Conservation (phyloP, 2,888 invertebrate species). For the Strigamia transsilvanica region DNA sequence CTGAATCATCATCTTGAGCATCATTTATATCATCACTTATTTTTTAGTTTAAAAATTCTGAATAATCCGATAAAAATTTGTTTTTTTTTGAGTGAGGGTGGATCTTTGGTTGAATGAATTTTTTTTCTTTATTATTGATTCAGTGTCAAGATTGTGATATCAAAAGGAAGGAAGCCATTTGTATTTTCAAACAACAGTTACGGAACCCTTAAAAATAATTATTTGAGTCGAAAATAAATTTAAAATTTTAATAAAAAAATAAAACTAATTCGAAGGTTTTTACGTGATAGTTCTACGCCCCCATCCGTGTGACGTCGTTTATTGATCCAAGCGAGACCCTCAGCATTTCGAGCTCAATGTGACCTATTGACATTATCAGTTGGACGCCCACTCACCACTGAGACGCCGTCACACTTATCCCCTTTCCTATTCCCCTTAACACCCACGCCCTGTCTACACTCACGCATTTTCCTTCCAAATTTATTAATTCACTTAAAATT, state of each 20-base stretch:
- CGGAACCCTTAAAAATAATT: no score
- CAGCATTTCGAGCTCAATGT: constrained; percentile 5
- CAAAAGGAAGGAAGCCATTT: neutral
- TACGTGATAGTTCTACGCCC: constrained; percentile 1
- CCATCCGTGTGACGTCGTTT: neutral
- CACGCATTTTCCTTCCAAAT: neutral
- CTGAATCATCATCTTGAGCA: no score
- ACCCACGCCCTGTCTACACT: neutral
- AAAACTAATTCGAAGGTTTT: neutral
- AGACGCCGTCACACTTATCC: constrained; percentile 32
- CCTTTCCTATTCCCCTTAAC: neutral
- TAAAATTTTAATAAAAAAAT: neutral
- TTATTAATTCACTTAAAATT: constrained; percentile 3
- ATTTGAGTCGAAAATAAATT: neutral
- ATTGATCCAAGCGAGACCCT: constrained; percentile 14
- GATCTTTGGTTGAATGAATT: constrained; percentile 2
- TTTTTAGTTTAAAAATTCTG: neutral
- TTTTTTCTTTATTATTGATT: neutral
- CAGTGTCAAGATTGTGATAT: neutral
- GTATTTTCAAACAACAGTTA: neutral
- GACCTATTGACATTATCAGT: constrained; percentile 34
- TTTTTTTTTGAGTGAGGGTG: neutral
- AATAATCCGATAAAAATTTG: neutral
- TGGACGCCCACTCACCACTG: constrained; percentile 10
- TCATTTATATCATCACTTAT: no score